A percentile compares a stretch with the other conserved stretches of the same genome.
phyloP scores from a whole-genome alignment of 2,888 invertebrate species.

The Hoplodrina ambigua region DNA sequence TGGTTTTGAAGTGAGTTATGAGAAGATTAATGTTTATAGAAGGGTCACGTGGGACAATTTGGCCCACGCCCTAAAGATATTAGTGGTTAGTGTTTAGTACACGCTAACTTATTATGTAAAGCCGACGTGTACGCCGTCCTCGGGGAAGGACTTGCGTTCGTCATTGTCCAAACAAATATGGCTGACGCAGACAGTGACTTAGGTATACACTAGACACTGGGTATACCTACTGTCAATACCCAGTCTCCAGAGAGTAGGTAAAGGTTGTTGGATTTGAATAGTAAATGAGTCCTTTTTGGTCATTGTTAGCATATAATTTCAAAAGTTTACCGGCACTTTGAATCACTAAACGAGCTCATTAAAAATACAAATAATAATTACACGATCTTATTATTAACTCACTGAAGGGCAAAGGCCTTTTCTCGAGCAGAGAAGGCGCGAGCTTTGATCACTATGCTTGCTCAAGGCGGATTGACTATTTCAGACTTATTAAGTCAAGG shows the following conservation, averaged over 20 bases:
- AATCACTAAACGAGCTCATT: neutral
- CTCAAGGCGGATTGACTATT: neutral
- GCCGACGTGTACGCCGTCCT: constrained; percentile 45
- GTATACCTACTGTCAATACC: too few relatives aligned
- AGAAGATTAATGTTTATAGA: constrained; percentile 47
- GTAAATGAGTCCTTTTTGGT: constrained; percentile 11
- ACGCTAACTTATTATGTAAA: constrained; percentile 55
- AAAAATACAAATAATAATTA: too few relatives aligned
- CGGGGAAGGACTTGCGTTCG: constrained; percentile 42
- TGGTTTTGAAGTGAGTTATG: constrained; percentile 49
- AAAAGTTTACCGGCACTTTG: neutral
- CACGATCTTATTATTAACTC: too few relatives aligned
- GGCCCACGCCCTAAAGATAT: constrained; percentile 50
- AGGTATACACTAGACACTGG: neutral
- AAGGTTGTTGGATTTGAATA: constrained; percentile 24
- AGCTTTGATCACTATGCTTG: too few relatives aligned
- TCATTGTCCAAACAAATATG: constrained; percentile 54
- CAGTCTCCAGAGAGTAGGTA: constrained; percentile 12
- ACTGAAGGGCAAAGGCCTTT: neutral
- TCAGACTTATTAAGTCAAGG: too few relatives aligned
- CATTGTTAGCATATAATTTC: neutral
- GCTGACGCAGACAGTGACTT: constrained; percentile 31
- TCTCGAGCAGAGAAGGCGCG: too few relatives aligned
- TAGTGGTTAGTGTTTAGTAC: constrained; percentile 43
- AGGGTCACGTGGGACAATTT: constrained; percentile 46